Evolutionary conservation across 2,888 invertebrate genomes (phyloP), one percentile per base, ranked within the genome.

Genomic region (Ophioninae sp.): DNA sequence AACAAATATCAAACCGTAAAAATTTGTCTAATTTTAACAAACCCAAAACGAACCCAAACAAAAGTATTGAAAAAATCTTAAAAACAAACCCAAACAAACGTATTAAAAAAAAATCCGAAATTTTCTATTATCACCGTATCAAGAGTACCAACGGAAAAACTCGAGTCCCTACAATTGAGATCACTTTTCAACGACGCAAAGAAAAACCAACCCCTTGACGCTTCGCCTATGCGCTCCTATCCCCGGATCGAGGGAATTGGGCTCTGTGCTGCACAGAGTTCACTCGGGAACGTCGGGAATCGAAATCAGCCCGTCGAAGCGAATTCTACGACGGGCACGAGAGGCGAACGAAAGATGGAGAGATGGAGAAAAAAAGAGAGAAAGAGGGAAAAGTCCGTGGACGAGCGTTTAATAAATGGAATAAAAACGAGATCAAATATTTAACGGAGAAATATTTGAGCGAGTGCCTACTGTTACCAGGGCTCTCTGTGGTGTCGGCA

Each of bases 401-500:
- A 82, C 83, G 87, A 88, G 90, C 90, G 90, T 91, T 91, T 91
- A 90, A 91, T 91, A 91, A 91, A 91, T 90, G 90, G 90, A 88
- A 91, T 89, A 91, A 91, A 91, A 91, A 91, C 89, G 88, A 87
- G 90, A 89, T 91, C 91, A 91, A 91, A 91, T 91, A 91, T 91
- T 90, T 90, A 90, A 90, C 88, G 87, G 88, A 88, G 90, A 89
- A 91, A 91, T 91, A 91, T 91, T 91, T 91, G 91, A 91, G 88
- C 89, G 89, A 88, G 90, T 87, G 89, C 88, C 90, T 89, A 89
- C 90, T 90, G 90, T 90, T 90, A 90, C 89, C 86, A 88, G 73
- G 1, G 30, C 30, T 30, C 61, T 64, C 58, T 64, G n/a, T 76
- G 84, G 58, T 76, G 84, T 75, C 74, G 77, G 71, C 75, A 79